Conservation (phyloP, 2,113 vertebrate species). For the Tretioscincus oriximinensis region DNA sequence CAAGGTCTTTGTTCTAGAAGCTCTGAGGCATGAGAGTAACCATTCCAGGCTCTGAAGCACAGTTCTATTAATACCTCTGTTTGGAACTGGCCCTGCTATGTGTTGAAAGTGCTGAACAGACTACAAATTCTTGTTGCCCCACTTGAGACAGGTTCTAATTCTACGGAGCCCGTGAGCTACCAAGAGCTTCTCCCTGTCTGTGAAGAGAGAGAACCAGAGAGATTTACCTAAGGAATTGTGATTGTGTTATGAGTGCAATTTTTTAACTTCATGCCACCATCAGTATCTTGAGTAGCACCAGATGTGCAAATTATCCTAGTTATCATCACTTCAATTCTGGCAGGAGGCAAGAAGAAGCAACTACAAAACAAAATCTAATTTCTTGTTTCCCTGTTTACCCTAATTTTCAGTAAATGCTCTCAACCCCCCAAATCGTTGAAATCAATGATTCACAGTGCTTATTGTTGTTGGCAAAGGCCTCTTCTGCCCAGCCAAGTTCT, state of each 20-base stretch:
- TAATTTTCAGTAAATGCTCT: no score
- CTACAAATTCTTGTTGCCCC: conserved; percentile 12
- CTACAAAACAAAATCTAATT: no score
- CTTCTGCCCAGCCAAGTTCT: no score
- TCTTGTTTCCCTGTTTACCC: no score
- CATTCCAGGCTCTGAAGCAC: conserved; percentile 23
- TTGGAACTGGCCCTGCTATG: conserved; percentile 20
- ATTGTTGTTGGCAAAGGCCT: no score
- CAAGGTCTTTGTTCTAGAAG: neutral
- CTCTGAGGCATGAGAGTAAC: conserved; percentile 31
- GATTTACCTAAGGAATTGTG: neutral
- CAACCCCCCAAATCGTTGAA: no score
- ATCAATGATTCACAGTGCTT: no score
- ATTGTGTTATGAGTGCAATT: no score
- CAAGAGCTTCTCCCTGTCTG: neutral
- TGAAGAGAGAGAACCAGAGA: neutral
- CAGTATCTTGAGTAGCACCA: neutral
- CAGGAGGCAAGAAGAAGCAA: neutral
- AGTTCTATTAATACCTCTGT: conserved; percentile 59
- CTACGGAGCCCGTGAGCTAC: neutral
- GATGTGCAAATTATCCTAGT: neutral
- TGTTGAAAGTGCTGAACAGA: conserved; percentile 10
- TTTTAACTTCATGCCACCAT: neutral
- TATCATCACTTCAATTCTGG: neutral
- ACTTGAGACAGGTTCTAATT: neutral